Base-by-base conservation (phyloP, 1,140 invertebrate species). In the Leptinotarsa undecemlineata region DNA sequence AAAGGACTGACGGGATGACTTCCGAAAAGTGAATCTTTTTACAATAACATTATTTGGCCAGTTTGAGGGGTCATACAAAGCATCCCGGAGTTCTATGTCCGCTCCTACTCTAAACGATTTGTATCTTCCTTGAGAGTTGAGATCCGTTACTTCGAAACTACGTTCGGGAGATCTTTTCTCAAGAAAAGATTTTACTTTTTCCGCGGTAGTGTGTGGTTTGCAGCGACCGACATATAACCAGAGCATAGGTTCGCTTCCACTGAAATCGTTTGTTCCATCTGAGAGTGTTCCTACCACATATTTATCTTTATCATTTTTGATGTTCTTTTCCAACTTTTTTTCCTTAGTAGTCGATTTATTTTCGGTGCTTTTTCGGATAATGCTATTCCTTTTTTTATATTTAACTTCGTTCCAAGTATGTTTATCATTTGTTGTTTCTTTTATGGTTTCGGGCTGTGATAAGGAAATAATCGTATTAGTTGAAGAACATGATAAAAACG, bases 201-300 rank as follows among this genome's bases (percentile, higher is more conserved):
- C 62, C 3, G 62, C 15, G 4, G 62, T n/a, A 21, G 62, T 14
- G 13, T 64, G 62, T 17, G 15, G 62, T 64, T 64, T 64, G 20
- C 62, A 64, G 23, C 20, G 62, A 14, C 62, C 62, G 1, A 64
- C 62, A 64, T 64, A 64, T 26, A 64, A 64, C 62, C 62, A 64
- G 15, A 64, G 23, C 62, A 64, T 64, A n/a, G 62, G 62, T 14
- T 64, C 62, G 13, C 62, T 11, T 17, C 62, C 62, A 20, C 62
- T 64, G 62, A 64, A 64, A n/a, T 64, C 20, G 13, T 64, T 20
- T 64, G 20, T 26, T 14, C 20, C 62, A 4, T 14, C 13, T 64
- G 15, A n/a, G 20, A n/a, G 13, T 21, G 62, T 64, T 11, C 62
- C 62, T 20, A 64, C 62, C 15, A 64, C 20, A 14, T 14, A n/a